Conservation (phyloP, 2,797 vertebrate genomes). For the Phrynocephalus forsythii region DNA sequence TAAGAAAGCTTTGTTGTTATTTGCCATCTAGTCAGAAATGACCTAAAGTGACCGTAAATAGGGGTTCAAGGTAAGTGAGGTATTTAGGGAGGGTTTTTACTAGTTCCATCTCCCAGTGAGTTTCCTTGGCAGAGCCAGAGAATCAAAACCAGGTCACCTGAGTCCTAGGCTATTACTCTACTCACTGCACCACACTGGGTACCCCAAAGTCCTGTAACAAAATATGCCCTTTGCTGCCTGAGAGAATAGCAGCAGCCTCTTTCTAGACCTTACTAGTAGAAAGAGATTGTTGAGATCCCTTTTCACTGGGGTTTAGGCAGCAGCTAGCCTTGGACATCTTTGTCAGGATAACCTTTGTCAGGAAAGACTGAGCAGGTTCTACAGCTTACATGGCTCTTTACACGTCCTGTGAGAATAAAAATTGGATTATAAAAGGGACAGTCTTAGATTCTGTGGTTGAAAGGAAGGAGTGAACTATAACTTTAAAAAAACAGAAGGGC, state of each 20-base stretch:
- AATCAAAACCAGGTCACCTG: too few species aligned
- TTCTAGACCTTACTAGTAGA: background rate
- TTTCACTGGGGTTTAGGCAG: background rate
- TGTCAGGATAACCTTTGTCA: background rate
- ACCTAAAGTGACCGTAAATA: too few species aligned
- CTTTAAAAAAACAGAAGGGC: background rate
- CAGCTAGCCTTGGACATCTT: background rate
- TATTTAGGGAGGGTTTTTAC: too few species aligned
- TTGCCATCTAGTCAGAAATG: too few species aligned
- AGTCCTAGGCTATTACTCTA: too few species aligned
- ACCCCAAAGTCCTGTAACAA: too few species aligned
- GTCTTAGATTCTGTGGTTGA: too few species aligned
- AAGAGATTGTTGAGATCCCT: background rate
- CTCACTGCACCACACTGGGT: too few species aligned
- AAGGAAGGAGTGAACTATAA: background rate
- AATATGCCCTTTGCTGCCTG: background rate
- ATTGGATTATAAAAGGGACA: background rate
- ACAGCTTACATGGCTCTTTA: background rate
- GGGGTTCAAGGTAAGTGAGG: too few species aligned
- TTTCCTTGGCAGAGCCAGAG: too few species aligned
- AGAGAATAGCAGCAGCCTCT: background rate
- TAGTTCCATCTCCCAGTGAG: too few species aligned
- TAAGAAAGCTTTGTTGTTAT: background rate
- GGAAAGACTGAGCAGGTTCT: background rate
- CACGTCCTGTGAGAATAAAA: slow-evolving; percentile 22